Evolutionary conservation across 2,113 vertebrate species (phyloP), one percentile per base, ranked within the genome.

Genomic region (Lucifuga dentata): DNA sequence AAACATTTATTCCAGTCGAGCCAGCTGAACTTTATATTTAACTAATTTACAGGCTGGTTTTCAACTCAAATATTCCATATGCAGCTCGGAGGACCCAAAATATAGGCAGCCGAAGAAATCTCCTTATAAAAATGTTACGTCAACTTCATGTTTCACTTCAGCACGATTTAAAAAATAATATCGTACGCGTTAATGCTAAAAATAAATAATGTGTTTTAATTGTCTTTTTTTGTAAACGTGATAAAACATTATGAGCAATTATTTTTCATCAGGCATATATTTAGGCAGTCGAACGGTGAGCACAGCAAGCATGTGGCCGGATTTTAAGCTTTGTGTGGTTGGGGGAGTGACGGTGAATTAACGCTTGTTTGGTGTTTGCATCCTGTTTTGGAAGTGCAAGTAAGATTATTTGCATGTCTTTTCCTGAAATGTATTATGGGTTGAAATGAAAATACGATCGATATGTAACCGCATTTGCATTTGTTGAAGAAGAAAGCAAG

Each of bases 331-430:
- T 57, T 62, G 5, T 49, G n/a, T 44, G 32, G n/a, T 48, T 9
- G 21, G 23, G 67, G 57, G 19, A 61, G 73, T 68, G 73, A 68
- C 57, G 33, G 50, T 20, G 16, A 33, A 68, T 32, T 13, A 32
- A 5, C 53, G 0, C 40, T 50, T 19, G 16, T 19, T 15, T 50
- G 11, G 9, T 61, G 13, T 67, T 43, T 59, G 56, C 80, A 81
- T 89, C 84, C 74, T 81, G 85, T 66, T 65, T 55, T 58, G 0
- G 38, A 65, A 55, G 65, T 77, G 68, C 83, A 67, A 86, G 89
- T 90, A 88, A 81, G 87, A 15, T 39, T 15, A 87, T 89, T 86
- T 90, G 87, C 87, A 89, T 88, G 5, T 1, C 8, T 76, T 80
- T 56, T 20, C n/a, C 15, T 19, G 8, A 20, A 58, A 59, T 26